phyloP scores from a whole-genome alignment of 2,113 vertebrate genomes.

The Pterophyllum scalare region DNA sequence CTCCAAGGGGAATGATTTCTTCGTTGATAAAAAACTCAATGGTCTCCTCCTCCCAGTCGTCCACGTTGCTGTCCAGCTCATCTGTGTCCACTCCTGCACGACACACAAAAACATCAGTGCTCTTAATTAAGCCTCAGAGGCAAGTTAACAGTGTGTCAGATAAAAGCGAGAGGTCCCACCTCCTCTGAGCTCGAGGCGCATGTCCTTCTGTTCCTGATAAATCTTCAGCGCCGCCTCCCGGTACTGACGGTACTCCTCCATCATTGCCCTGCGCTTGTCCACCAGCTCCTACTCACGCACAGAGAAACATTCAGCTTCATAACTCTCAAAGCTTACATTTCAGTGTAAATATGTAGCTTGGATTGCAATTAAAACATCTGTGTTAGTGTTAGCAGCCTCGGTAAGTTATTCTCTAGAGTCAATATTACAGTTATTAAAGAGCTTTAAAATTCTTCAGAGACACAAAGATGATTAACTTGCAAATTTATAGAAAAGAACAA shows the following conservation, averaged over 20 bases:
- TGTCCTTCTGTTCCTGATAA: constrained; percentile 88
- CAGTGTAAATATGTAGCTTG: neutral
- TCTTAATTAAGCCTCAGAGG: neutral
- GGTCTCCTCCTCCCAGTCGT: constrained; percentile 99
- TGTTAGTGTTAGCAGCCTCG: neutral
- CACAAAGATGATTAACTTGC: neutral
- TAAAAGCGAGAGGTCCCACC: constrained; percentile 72
- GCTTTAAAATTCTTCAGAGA: neutral
- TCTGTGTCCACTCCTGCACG: constrained; percentile 91
- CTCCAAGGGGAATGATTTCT: constrained; percentile 95
- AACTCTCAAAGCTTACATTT: neutral
- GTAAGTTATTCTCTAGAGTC: neutral
- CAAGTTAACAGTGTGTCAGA: neutral
- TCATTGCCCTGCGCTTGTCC: constrained; percentile 93
- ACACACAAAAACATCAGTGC: neutral
- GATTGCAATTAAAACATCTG: neutral
- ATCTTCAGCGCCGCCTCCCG: constrained; percentile 85
- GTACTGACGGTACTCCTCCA: constrained; percentile 95
- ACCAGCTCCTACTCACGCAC: constrained; percentile 88
- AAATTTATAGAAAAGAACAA: neutral
- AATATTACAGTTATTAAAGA: neutral
- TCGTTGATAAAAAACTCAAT: constrained; percentile 99
- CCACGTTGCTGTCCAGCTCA: constrained; percentile 96
- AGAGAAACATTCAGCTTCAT: neutral
- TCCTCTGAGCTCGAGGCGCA: constrained; percentile 92